Conservation (phyloP, 2,888 invertebrate species). For the Lasioglossum leucozonium region DNA sequence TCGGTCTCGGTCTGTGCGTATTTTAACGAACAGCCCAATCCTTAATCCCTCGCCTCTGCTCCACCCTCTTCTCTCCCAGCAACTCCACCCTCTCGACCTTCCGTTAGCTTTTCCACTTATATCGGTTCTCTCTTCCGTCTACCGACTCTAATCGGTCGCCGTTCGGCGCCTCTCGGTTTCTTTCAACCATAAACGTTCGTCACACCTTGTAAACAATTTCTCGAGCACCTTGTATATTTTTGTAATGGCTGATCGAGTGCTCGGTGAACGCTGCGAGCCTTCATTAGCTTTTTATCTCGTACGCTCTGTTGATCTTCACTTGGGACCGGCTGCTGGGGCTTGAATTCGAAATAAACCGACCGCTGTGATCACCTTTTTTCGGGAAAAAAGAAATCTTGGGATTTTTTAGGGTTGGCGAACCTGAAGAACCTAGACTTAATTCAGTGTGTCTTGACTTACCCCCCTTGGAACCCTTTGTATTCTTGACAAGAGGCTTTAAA, state of each 20-base stretch:
- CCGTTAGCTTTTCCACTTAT: slow-evolving; percentile 41
- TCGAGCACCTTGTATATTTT: slow-evolving; percentile 4
- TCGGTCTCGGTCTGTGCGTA: slow-evolving; percentile 53
- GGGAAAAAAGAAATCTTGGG: not conserved
- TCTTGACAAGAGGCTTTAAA: not conserved
- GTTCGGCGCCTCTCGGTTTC: slow-evolving; percentile 2
- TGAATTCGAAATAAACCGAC: not conserved
- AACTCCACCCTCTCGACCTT: slow-evolving; percentile 61
- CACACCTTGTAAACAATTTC: slow-evolving; percentile 16
- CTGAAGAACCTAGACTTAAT: not conserved
- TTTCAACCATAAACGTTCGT: slow-evolving; percentile 5
- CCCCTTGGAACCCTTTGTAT: not conserved
- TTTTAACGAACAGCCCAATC: slow-evolving; percentile 56
- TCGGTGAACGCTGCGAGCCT: not conserved
- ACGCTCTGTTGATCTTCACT: not conserved
- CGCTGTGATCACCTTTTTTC: not conserved
- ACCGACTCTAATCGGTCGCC: not conserved
- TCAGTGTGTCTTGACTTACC: not conserved
- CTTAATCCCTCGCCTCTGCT: slow-evolving; percentile 50
- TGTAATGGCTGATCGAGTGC: not conserved
- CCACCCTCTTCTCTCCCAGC: slow-evolving; percentile 48
- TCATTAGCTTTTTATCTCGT: not conserved
- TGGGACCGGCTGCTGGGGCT: not conserved
- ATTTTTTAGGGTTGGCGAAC: not conserved
- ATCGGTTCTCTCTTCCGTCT: not conserved